A percentile compares a stretch with the other conserved stretches of the same genome.
phyloP scores from a whole-genome alignment of 2,113 vertebrate genomes.

The Neolamprologus hecqui region DNA sequence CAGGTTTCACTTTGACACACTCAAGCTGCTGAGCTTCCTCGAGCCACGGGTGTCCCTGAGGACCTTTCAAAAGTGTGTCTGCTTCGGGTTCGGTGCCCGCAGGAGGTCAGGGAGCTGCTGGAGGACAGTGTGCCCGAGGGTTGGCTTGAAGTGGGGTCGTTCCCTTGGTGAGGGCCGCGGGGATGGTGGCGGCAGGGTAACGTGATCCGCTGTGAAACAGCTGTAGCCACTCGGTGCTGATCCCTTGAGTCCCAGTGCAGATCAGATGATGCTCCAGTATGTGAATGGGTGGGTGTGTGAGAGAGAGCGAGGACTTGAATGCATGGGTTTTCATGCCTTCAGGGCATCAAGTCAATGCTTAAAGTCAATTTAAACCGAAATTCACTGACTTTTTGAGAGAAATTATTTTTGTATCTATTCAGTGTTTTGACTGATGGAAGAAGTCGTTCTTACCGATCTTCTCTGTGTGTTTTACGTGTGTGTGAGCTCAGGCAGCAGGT shows the following conservation, averaged over 20 bases:
- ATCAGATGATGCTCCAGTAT: conserved; percentile 51
- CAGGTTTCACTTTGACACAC: background rate
- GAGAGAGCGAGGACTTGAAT: background rate
- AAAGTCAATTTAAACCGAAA: background rate
- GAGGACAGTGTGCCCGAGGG: background rate
- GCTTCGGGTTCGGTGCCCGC: background rate
- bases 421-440: background rate
- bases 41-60: background rate
- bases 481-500: conserved; percentile 2
- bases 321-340: background rate
- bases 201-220: conserved; percentile 53
- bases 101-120: background rate
- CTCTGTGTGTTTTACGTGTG: background rate
- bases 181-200: conserved; percentile 48
- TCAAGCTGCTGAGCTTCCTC: background rate
- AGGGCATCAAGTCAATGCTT: background rate
- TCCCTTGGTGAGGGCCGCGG: conserved; percentile 59
- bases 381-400: background rate
- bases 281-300: background rate
- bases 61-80: background rate
- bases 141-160: conserved; percentile 38
- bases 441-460: background rate
- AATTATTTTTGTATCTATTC: background rate
- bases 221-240: conserved; percentile 50
- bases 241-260: conserved; percentile 30